Percentiles rank a stretch among this genome's conserved stretches.
These are phyloP conservation scores for Caenorhabditis afra DNA, from an alignment of 2,888 invertebrate genomes.

Conservation along the genomic window DNA sequence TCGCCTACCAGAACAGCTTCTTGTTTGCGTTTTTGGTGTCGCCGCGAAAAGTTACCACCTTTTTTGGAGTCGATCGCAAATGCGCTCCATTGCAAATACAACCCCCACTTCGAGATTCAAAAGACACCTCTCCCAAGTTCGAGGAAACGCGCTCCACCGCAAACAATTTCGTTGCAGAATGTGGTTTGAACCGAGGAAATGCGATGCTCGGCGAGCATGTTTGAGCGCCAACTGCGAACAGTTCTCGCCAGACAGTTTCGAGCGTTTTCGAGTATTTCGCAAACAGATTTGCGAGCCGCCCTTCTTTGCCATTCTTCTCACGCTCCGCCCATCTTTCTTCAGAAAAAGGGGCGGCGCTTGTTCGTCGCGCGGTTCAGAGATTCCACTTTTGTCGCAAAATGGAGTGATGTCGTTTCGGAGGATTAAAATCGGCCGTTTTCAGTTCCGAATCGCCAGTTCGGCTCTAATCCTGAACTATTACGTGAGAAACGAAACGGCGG, in stretches of 20 bases:
- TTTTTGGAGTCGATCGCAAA: too few relatives aligned
- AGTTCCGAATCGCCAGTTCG: too few relatives aligned
- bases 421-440: too few relatives aligned
- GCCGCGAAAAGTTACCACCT: too few relatives aligned
- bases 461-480: background rate
- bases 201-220: slow-evolving; percentile 27
- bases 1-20: background rate
- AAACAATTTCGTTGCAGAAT: background rate
- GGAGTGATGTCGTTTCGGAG: too few relatives aligned
- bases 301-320: slow-evolving; percentile 2
- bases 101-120: too few relatives aligned
- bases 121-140: too few relatives aligned
- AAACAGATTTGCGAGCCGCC: slow-evolving; percentile 12
- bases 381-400: too few relatives aligned
- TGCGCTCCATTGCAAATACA: too few relatives aligned
- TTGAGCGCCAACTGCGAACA: slow-evolving; percentile 42
- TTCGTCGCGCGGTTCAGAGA: too few relatives aligned
- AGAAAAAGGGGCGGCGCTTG: too few relatives aligned
- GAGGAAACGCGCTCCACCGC: background rate
- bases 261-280: slow-evolving; percentile 31
- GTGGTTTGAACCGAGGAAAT: slow-evolving; percentile 44
- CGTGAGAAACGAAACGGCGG: background rate
- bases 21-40: too few relatives aligned
- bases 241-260: slow-evolving; percentile 30
- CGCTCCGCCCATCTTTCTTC: background rate